phyloP scores from a whole-genome alignment of 2,797 vertebrate species.

The Thalassophryne amazonica region DNA sequence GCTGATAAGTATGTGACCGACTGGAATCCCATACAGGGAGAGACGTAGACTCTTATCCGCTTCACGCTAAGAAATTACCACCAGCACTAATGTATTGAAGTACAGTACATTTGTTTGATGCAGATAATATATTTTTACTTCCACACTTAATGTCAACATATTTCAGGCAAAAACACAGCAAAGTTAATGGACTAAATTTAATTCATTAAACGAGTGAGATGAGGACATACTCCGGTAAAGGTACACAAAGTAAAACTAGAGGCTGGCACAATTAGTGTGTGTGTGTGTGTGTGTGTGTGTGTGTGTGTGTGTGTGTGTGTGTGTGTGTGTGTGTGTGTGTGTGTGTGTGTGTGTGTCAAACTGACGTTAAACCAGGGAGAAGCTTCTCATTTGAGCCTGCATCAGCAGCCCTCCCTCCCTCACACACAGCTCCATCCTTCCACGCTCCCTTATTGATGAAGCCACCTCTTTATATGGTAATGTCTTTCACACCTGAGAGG shows the following conservation, averaged over 20 bases:
- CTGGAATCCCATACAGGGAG: no score
- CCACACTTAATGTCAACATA: no score
- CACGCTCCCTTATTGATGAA: constrained; percentile 67
- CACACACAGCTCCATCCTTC: constrained; percentile 37
- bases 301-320: background rate
- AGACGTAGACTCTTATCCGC: no score
- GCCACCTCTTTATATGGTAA: constrained; percentile 81
- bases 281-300: no score
- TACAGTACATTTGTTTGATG: no score
- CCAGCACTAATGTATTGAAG: no score
- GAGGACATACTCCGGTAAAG: background rate
- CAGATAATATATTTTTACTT: no score
- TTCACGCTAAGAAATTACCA: no score
- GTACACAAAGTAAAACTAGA: background rate
- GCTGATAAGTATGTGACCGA: no score
- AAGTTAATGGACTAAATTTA: background rate
- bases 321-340: background rate
- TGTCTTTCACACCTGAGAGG: constrained; percentile 75
- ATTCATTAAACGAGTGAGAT: no score
- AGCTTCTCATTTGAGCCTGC: constrained; percentile 48
- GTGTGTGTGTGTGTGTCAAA: constrained; percentile 1
- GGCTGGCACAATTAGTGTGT: background rate
- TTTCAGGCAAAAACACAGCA: background rate
- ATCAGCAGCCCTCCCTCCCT: constrained; percentile 52
- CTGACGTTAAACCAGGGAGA: constrained; percentile 42